Base-by-base conservation (phyloP, 2,888 invertebrate species). In the Hydrotaea cyrtoneurina region DNA sequence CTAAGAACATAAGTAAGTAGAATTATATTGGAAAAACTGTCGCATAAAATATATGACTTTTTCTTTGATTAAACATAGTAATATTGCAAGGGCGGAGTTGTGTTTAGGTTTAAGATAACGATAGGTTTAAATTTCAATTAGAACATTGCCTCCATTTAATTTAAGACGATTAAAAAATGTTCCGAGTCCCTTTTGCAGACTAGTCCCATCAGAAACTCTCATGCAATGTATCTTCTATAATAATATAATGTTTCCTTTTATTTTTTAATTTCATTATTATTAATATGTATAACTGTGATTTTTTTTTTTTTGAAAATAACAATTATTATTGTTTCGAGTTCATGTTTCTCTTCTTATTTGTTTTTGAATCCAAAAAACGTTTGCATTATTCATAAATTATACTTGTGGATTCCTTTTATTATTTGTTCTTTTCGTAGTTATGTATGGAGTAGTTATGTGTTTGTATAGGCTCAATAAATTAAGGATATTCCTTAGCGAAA, bases 271-370 rank as follows among this genome's bases (percentile, higher is more conserved):
- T 31, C 31, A 50, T 39, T 82, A 55, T 85, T 82, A 80, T 82
- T 78, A 80, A 66, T 82, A 85, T 77, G 77, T 82, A 82, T 85
- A 85, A 78, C 75, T 82, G 82, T 79, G 71, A 62, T 69, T 73
- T 66, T 84, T 73, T 79, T 77, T 77, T 71, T 77, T 72, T 81
- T 81, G 57, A 31, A 73, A 78, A 85, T 85, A 80, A 85, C 78
- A 85, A 85, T 85, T 85, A 85, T 85, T 85, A 85, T 85, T 85
- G 82, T 85, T 85, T 85, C 80, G 77, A 78, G 85, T 85, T 85
- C 81, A 85, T 77, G 31, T 31, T 31, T 2, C 31, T 31, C 31
- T 31, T 31, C 31, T 31, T 31, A 4, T 78, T 82, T 77, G 55
- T 43, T 75, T 78, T 80, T 79, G 77, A 79, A 74, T 79, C 69